These are phyloP conservation scores for Guaruba guarouba DNA, from an alignment of 2,113 vertebrate species.

Conservation along the genomic window DNA sequence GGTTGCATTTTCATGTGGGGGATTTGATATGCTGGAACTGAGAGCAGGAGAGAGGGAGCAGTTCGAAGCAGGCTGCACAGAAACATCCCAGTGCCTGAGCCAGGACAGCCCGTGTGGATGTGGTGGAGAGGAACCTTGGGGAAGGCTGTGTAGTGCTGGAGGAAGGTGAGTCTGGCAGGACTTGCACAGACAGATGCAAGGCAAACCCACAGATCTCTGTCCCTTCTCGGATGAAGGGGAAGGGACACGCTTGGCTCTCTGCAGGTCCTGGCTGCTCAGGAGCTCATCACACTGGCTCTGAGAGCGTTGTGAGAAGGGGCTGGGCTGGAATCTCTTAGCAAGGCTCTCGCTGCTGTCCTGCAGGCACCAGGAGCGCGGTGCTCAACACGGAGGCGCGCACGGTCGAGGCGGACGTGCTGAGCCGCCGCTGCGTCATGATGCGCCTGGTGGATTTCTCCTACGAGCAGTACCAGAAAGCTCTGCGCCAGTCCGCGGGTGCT, in stretches of 20 bases:
- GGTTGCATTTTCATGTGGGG: not conserved
- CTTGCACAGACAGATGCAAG: not conserved
- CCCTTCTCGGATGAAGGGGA: fast-evolving
- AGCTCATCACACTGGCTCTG: not conserved
- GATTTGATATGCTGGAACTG: not conserved
- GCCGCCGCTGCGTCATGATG: conserved; percentile 96
- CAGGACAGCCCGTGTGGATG: not conserved
- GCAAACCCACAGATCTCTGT: not conserved
- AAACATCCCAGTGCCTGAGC: not conserved
- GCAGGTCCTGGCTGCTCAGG: not conserved
- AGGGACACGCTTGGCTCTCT: fast-evolving
- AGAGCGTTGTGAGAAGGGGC: not conserved
- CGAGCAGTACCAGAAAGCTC: conserved; percentile 92
- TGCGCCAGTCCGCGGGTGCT: conserved; percentile 92
- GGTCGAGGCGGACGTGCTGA: conserved; percentile 91
- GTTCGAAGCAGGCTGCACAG: not conserved
- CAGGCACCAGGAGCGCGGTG: conserved; percentile 93
- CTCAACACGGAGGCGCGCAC: conserved; percentile 96
- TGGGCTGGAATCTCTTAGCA: not conserved
- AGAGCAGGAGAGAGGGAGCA: not conserved
- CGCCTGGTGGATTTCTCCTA: conserved; percentile 92
- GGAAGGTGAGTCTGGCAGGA: not conserved
- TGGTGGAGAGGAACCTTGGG: not conserved
- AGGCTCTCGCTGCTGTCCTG: not conserved
- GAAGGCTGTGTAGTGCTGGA: not conserved